phyloP scores from a whole-genome alignment of 2,113 vertebrate species.

The Panthera uncia region DNA sequence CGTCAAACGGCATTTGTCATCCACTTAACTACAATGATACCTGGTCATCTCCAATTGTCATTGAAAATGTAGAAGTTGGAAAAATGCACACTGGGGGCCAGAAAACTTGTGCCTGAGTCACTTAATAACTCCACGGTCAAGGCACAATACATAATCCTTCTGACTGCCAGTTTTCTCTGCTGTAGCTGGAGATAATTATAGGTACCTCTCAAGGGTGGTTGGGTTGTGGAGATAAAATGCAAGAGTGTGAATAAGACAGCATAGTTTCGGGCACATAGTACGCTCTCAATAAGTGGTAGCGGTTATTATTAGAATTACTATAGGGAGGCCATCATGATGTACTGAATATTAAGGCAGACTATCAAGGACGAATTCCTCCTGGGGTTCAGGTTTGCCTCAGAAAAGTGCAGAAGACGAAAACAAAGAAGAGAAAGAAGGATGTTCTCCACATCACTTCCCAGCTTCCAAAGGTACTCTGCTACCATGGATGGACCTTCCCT shows the following conservation, averaged over 20 bases:
- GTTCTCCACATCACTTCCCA: background rate
- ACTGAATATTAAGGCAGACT: background rate
- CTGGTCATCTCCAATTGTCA: background rate
- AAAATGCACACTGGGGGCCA: background rate
- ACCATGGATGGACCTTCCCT: background rate
- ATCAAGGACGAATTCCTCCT: background rate
- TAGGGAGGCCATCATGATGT: background rate
- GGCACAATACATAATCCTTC: background rate
- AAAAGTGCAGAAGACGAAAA: conserved; percentile 39
- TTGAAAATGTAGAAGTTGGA: background rate
- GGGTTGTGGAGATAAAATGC: background rate
- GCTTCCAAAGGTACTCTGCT: background rate
- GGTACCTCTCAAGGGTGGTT: background rate
- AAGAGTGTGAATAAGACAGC: conserved; percentile 18
- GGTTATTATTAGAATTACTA: conserved; percentile 5
- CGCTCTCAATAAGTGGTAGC: background rate
- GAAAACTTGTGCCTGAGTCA: conserved; percentile 9
- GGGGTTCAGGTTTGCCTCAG: background rate
- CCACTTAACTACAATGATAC: conserved; percentile 74
- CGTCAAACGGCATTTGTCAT: conserved; percentile 75
- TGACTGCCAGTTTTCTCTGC: conserved; percentile 8
- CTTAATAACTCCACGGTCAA: background rate
- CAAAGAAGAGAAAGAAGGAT: background rate
- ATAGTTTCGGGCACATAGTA: background rate
- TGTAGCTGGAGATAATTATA: background rate